These are phyloP conservation scores for Cyprinodon tularosa DNA, from an alignment of 2,113 vertebrate genomes.

Conservation along the genomic window DNA sequence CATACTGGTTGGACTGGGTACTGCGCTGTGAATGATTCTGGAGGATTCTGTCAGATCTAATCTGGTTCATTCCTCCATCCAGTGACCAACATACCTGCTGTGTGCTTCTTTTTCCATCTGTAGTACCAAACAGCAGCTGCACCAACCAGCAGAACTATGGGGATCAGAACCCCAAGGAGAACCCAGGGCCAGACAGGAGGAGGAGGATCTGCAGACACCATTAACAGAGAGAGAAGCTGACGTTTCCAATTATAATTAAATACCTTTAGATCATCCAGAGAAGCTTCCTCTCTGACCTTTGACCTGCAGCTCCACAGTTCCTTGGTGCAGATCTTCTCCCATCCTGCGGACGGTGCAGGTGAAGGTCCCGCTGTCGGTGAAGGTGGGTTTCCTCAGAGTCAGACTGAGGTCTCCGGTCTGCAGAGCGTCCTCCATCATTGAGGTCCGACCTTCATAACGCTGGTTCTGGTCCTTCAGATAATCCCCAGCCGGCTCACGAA, in stretches of 20 bases:
- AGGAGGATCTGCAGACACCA: background rate
- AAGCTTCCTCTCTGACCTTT: background rate
- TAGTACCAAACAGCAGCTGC: background rate
- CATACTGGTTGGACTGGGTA: too few species aligned
- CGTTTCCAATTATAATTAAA: background rate
- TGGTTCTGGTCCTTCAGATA: background rate
- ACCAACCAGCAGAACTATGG: background rate
- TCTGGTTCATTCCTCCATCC: background rate
- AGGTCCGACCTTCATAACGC: fast-evolving
- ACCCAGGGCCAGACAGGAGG: background rate
- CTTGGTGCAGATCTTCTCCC: fast-evolving
- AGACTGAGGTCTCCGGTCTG: slow-evolving; percentile 17
- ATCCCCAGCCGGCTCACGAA: background rate
- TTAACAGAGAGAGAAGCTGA: background rate
- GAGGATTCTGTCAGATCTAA: background rate
- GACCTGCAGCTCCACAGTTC: background rate
- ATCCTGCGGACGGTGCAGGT: background rate
- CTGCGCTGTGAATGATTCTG: background rate
- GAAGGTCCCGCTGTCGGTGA: slow-evolving; percentile 1
- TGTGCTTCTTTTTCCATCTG: background rate
- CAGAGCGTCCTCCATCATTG: background rate
- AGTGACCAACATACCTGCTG: background rate
- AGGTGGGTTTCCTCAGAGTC: fast-evolving
- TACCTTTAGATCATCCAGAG: background rate
- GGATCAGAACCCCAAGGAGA: background rate